These are phyloP conservation scores for Piaya cayana DNA, from an alignment of 2,113 vertebrate species.

Conservation along the genomic window DNA sequence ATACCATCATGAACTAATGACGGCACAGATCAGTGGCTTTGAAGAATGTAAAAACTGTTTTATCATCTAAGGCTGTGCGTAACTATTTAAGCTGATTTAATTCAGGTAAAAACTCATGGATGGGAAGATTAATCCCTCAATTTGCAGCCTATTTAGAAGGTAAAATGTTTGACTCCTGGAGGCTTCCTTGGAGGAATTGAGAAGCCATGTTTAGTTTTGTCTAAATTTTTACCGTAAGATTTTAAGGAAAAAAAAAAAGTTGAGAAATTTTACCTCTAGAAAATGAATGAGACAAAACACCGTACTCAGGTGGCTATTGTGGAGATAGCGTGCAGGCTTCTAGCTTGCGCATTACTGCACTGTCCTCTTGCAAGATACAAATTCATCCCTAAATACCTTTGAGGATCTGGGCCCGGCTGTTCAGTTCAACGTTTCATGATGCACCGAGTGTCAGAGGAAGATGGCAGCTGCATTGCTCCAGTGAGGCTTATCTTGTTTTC, in stretches of 20 bases:
- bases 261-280: neutral
- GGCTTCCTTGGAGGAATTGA: neutral
- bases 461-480: neutral
- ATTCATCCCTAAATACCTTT: neutral
- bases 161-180: neutral
- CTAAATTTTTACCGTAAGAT: neutral
- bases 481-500: neutral
- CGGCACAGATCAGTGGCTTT: constrained; percentile 21
- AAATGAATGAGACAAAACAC: neutral
- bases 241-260: neutral
- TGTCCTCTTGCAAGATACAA: neutral
- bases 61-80: neutral
- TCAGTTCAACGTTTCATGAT: neutral
- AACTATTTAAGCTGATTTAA: neutral
- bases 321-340: neutral
- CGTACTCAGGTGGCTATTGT: neutral
- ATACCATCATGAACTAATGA: neutral
- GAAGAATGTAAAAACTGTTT: constrained; percentile 14
- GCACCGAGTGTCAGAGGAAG: neutral
- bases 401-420: neutral
- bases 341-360: neutral
- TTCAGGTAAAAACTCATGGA: neutral
- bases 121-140: neutral
- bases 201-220: neutral
- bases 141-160: neutral